phyloP scores from a whole-genome alignment of 2,888 invertebrate species.

The Phragmatobia fuliginosa region DNA sequence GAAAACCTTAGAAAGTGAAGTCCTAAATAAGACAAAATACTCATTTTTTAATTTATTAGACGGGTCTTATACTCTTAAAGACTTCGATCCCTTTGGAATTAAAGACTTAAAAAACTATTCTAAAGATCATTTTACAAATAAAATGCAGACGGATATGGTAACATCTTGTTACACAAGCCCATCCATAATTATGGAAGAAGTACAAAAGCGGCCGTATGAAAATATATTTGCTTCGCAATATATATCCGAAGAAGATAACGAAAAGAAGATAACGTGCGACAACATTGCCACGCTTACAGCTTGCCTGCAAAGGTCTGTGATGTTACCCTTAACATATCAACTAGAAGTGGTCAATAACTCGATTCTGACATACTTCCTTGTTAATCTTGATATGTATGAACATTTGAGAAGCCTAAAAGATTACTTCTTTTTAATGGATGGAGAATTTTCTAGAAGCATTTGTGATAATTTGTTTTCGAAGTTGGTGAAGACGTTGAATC shows the following conservation, averaged over 20 bases:
- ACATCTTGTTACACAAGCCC: slow-evolving; percentile 76
- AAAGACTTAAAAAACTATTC: slow-evolving; percentile 65
- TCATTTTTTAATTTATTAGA: slow-evolving; percentile 81
- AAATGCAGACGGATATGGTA: slow-evolving; percentile 65
- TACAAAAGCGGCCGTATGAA: slow-evolving; percentile 75
- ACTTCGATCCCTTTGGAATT: slow-evolving; percentile 81
- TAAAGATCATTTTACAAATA: slow-evolving; percentile 65
- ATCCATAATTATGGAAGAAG: slow-evolving; percentile 74
- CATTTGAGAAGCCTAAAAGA: slow-evolving; percentile 91
- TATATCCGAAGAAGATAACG: slow-evolving; percentile 60
- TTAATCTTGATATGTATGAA: slow-evolving; percentile 89
- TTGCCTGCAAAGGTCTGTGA: slow-evolving; percentile 89
- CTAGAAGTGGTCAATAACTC: slow-evolving; percentile 90
- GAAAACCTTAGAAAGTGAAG: slow-evolving; percentile 52
- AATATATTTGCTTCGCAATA: slow-evolving; percentile 75
- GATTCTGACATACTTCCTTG: slow-evolving; percentile 89
- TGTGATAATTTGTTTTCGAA: slow-evolving; percentile 90
- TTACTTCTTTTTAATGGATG: slow-evolving; percentile 93
- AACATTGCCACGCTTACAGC: slow-evolving; percentile 85
- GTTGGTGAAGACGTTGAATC: slow-evolving; percentile 88
- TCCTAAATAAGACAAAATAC: slow-evolving; percentile 50
- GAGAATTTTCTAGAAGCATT: slow-evolving; percentile 91
- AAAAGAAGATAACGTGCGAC: slow-evolving; percentile 67
- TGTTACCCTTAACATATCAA: slow-evolving; percentile 90
- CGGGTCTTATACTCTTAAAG: slow-evolving; percentile 78